phyloP scores from a whole-genome alignment of 2,797 vertebrate genomes.

The Prionace glauca region DNA sequence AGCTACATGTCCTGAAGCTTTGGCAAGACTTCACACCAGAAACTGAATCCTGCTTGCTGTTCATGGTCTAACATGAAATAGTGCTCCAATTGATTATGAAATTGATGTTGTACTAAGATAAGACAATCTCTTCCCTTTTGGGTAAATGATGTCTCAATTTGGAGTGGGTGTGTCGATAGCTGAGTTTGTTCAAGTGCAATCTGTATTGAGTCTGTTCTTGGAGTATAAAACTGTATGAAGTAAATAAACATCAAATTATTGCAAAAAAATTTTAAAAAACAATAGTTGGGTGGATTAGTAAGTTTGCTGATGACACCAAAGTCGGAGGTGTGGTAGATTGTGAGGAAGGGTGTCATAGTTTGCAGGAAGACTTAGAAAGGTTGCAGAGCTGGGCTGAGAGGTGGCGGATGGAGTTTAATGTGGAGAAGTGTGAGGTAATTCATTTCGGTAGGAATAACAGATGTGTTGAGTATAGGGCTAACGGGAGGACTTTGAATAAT shows the following conservation, averaged over 20 bases:
- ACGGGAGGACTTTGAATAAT: too few species aligned
- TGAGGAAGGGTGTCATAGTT: too few species aligned
- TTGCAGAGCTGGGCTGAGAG: too few species aligned
- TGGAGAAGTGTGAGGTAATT: too few species aligned
- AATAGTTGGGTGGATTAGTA: too few species aligned
- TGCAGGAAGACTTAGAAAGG: too few species aligned
- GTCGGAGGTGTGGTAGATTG: too few species aligned
- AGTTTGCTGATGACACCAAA: too few species aligned
- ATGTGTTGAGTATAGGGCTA: too few species aligned
- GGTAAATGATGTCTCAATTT: neutral
- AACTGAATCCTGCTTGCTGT: neutral
- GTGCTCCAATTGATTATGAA: neutral
- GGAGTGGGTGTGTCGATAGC: neutral
- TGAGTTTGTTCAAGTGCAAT: neutral
- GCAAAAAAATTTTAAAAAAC: too few species aligned
- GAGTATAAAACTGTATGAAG: neutral
- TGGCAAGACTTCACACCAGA: neutral
- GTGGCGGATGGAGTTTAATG: too few species aligned
- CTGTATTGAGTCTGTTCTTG: neutral
- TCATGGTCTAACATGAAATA: neutral
- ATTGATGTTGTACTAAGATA: neutral
- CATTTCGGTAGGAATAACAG: too few species aligned
- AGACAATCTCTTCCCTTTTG: neutral
- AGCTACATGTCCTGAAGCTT: neutral
- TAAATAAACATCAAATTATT: neutral